Conservation (phyloP, 2,113 vertebrate species). For the Coreoperca whiteheadi region DNA sequence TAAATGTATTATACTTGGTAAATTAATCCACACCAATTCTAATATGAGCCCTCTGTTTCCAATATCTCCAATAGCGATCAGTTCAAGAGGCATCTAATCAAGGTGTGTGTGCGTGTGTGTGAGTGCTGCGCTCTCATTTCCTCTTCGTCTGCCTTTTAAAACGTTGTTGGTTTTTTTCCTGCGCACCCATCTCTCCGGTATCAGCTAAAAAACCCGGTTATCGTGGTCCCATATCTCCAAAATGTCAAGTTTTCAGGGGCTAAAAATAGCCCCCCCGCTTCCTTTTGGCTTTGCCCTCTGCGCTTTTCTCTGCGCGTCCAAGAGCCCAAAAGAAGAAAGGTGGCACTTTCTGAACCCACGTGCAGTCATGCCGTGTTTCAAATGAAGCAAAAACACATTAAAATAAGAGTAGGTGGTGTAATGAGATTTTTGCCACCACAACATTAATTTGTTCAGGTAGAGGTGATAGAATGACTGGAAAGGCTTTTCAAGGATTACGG, state of each 20-base stretch:
- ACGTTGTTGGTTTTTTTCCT: background rate
- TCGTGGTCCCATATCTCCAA: slow-evolving; percentile 3
- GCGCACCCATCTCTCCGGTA: background rate
- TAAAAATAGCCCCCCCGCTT: slow-evolving; percentile 37
- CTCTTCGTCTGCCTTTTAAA: background rate
- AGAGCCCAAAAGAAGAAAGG: background rate
- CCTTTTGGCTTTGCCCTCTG: background rate
- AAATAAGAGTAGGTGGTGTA: background rate
- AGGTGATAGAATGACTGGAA: background rate
- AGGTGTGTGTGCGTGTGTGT: slow-evolving; percentile 29
- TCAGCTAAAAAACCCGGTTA: background rate
- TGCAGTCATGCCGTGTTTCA: background rate
- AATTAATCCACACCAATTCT: slow-evolving; percentile 6
- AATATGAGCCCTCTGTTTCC: slow-evolving; percentile 25
- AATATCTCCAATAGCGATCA: background rate
- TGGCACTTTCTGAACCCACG: background rate
- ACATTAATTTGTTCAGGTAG: background rate
- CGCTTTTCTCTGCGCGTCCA: background rate
- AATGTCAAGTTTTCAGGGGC: slow-evolving; percentile 7
- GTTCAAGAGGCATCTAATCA: slow-evolving; percentile 7
- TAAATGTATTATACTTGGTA: background rate
- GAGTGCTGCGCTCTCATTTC: background rate
- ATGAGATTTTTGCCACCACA: background rate
- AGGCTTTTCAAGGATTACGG: background rate
- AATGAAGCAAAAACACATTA: background rate